A percentile compares a stretch with the other conserved stretches of the same genome.
These are phyloP conservation scores for Semibalanus balanoides DNA, from an alignment of 1,140 invertebrate genomes.

Conservation along the genomic window DNA sequence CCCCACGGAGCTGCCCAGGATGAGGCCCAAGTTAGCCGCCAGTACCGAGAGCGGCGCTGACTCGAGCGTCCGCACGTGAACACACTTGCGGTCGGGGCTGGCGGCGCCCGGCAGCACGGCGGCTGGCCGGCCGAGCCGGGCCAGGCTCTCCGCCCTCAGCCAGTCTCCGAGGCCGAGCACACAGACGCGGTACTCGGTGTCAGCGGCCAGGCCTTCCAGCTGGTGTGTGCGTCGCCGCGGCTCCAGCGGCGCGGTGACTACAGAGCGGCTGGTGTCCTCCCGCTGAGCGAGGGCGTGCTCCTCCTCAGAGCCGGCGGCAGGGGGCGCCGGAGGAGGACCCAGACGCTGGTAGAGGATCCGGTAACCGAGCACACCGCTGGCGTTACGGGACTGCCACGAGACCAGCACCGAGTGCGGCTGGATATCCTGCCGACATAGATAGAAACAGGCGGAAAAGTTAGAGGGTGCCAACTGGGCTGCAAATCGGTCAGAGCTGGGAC, in stretches of 20 bases:
- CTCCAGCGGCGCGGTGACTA: conserved; percentile 18
- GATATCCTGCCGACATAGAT: conserved; percentile 43
- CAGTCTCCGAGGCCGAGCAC: conserved; percentile 63
- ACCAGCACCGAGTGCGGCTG: conserved; percentile 73
- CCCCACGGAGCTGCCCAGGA: neutral
- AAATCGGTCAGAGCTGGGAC: too few relatives aligned
- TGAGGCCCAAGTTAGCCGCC: neutral
- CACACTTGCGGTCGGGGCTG: neutral
- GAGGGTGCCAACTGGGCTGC: neutral
- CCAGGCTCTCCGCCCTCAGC: conserved; percentile 24
- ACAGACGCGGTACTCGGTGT: conserved; percentile 66
- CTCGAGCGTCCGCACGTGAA: neutral
- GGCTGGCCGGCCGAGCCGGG: conserved; percentile 8
- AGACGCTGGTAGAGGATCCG: conserved; percentile 68
- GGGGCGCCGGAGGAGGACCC: conserved; percentile 39
- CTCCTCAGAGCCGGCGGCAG: conserved; percentile 22
- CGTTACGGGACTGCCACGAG: conserved; percentile 76
- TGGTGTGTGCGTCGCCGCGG: conserved; percentile 44
- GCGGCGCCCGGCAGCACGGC: too few relatives aligned
- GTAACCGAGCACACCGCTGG: conserved; percentile 66
- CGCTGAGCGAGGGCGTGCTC: neutral
- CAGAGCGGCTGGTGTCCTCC: neutral
- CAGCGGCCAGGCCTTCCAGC: conserved; percentile 52
- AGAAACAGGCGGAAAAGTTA: neutral
- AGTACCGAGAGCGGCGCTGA: neutral